A percentile compares a stretch with the other conserved stretches of the same genome.
Evolutionary conservation across 2,888 invertebrate genomes (phyloP).

Genomic region (Axea sp.): DNA sequence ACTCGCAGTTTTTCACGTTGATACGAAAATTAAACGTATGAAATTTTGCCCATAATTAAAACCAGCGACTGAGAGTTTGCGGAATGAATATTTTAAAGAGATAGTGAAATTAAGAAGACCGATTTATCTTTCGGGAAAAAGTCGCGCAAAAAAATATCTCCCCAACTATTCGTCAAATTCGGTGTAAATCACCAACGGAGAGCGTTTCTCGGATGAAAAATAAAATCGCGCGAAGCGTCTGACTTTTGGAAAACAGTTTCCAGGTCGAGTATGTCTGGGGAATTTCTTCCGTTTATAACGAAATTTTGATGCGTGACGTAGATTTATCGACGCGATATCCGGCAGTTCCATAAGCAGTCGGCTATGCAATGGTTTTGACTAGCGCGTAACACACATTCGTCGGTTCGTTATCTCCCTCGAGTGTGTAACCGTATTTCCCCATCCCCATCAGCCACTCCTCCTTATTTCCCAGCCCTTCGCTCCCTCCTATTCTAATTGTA

Average conservation of each 20-base stretch:
- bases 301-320: conserved; percentile 40
- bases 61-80: too few species aligned
- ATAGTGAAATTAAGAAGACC: too few species aligned
- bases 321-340: conserved; percentile 46
- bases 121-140: too few species aligned
- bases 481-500: conserved; percentile 26
- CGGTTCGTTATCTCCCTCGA: conserved; percentile 35
- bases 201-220: background rate
- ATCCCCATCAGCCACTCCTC: background rate
- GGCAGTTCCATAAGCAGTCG: conserved; percentile 16
- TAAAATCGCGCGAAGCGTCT: background rate
- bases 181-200: background rate
- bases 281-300: conserved; percentile 28
- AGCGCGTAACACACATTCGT: conserved; percentile 29
- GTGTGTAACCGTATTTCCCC: conserved; percentile 7
- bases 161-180: conserved; percentile 3
- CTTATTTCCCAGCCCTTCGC: background rate
- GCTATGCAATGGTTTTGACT: conserved; percentile 16
- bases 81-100: too few species aligned
- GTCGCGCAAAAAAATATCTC: background rate
- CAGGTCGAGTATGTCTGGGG: conserved; percentile 8
- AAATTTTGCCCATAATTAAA: too few species aligned
- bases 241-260: conserved; percentile 13
- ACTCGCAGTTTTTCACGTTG: too few species aligned
- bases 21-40: too few species aligned